Base-by-base conservation (phyloP, 2,113 vertebrate genomes). In the Erythrocercus mccallii region DNA sequence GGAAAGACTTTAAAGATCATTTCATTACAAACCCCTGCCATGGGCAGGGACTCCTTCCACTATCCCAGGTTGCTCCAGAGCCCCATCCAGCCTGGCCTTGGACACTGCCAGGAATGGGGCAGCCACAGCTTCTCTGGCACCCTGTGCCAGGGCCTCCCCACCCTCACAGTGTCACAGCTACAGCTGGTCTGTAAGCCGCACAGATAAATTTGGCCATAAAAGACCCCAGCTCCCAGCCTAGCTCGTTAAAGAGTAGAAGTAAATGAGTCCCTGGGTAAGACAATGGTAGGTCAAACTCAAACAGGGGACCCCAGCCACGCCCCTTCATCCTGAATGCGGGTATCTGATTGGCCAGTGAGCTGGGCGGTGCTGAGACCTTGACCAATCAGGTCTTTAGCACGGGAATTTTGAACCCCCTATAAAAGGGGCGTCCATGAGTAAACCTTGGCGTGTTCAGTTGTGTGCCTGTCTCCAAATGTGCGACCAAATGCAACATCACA, bases 91-190 rank as follows among this genome's bases (percentile, higher is more conserved):
- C 45, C 45, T 74, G 78, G 45, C 38, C 20, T 68, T n/a, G 45
- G 33, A 18, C 53, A 25, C 30, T 68, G 0, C 13, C 28, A 60
- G 45, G 16, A 20, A 45, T 45, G 61, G 61, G 11, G n/a, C 69
- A 53, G 78, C n/a, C 53, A 68, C 38, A 74, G 69, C 20, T 81
- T 0, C 69, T 40, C n/a, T 68, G 23, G 3, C 1, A 68, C 0
- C 38, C 51, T 66, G 33, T 81, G 33, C 28, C 45, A 81, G 53
- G 33, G 23, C 51, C n/a, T 60, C 20, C 0, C 0, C n/a, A 60
- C 16, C 10, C 24, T 61, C n/a, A 10, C 35, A 28, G 58, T 61
- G 37, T 38, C 58, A 38, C 37, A 28, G 58, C 58, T 61, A 28
- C 37, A 61, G 35, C 58, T 61, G 58, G 16, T 28, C 25, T 38